Conservation (phyloP, 2,797 vertebrate species). For the Rhodeus uyekii region DNA sequence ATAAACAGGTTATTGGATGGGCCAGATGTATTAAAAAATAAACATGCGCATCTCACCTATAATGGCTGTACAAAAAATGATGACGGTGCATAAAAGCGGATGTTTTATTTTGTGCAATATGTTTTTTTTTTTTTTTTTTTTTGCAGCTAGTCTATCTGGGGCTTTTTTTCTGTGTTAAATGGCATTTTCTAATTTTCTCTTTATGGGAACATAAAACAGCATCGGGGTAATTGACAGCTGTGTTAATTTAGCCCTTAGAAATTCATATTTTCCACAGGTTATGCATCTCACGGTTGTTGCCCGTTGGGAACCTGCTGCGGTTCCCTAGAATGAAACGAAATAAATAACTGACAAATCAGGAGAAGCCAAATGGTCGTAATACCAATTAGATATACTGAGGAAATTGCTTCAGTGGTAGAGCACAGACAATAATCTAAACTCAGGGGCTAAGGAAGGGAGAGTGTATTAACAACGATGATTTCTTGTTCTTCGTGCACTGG, state of each 20-base stretch:
- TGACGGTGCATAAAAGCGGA: slow-evolving; percentile 31
- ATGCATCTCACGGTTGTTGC: not conserved
- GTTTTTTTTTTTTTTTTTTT: slow-evolving; percentile 55
- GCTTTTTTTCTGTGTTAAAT: slow-evolving; percentile 54
- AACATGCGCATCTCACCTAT: slow-evolving; percentile 35
- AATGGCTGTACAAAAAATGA: slow-evolving; percentile 38
- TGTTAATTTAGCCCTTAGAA: slow-evolving; percentile 49
- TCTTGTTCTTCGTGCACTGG: slow-evolving; percentile 61
- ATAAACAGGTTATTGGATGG: slow-evolving; percentile 75
- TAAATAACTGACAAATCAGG: slow-evolving; percentile 56
- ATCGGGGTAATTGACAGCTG: slow-evolving; percentile 49
- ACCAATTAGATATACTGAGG: slow-evolving; percentile 56
- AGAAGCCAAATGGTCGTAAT: slow-evolving; percentile 49
- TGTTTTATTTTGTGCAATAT: slow-evolving; percentile 38
- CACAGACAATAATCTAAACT: slow-evolving; percentile 60
- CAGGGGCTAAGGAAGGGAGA: slow-evolving; percentile 57
- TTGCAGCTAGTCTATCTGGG: slow-evolving; percentile 39
- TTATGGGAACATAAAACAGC: slow-evolving; percentile 44
- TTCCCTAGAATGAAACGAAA: slow-evolving; percentile 44
- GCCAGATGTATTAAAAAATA: slow-evolving; percentile 64
- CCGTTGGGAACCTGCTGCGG: slow-evolving; percentile 17
- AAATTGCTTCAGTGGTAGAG: slow-evolving; percentile 53
- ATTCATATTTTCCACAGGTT: slow-evolving; percentile 49
- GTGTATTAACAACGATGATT: slow-evolving; percentile 64
- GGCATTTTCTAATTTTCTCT: slow-evolving; percentile 39